Conservation (phyloP, 2,113 vertebrate genomes). For the Uria aalge region DNA sequence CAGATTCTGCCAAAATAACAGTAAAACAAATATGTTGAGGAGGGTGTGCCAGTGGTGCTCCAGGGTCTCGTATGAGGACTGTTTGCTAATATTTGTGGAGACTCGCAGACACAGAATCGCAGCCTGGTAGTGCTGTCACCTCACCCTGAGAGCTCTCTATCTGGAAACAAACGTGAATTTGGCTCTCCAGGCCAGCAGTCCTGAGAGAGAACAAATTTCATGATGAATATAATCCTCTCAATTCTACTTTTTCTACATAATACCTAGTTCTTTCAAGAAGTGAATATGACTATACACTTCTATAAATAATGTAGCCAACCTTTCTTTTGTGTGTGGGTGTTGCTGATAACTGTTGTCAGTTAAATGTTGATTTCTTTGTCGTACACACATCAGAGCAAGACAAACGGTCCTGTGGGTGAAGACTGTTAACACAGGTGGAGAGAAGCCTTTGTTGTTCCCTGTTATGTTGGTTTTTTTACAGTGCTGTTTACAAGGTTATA, state of each 20-base stretch:
- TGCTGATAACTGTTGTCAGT: neutral
- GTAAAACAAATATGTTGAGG: neutral
- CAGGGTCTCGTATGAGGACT: rapidly evolving
- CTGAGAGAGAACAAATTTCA: neutral
- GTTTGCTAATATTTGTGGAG: neutral
- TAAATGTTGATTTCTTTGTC: neutral
- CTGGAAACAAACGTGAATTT: neutral
- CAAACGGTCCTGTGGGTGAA: neutral
- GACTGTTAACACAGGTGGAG: neutral
- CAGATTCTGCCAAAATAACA: neutral
- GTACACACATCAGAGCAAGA: neutral
- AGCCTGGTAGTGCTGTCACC: neutral
- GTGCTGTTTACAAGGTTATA: neutral
- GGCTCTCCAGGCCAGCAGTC: neutral
- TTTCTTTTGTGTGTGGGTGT: neutral
- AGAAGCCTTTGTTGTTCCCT: neutral
- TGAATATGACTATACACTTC: neutral
- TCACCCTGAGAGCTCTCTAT: neutral
- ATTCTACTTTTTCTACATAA: rapidly evolving
- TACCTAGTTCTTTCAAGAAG: neutral
- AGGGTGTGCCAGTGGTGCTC: neutral
- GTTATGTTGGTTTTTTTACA: neutral
- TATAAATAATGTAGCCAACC: neutral
- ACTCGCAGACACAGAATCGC: neutral
- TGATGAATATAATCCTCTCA: neutral